phyloP scores from a whole-genome alignment of 2,888 invertebrate species.

The Erpobdella octoculata region DNA sequence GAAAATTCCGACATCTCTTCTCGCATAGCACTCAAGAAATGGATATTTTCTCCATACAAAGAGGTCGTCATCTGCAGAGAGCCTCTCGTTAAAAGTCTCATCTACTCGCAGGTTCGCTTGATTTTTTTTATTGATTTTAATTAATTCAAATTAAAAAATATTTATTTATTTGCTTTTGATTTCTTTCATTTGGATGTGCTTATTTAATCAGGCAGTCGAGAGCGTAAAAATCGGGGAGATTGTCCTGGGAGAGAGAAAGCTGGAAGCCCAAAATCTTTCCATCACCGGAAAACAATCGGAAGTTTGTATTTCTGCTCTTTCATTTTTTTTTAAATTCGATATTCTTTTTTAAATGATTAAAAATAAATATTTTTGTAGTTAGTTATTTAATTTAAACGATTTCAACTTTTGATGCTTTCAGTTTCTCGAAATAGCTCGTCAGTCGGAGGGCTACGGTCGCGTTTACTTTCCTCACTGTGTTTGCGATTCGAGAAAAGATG shows the following conservation, averaged over 20 bases:
- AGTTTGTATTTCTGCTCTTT: neutral
- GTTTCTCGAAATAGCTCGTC: slow-evolving; percentile 40
- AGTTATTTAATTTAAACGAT: neutral
- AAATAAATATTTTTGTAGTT: neutral
- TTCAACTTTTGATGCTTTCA: neutral
- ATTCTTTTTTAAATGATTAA: neutral
- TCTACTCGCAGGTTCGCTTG: slow-evolving; percentile 51
- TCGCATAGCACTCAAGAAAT: slow-evolving; percentile 64
- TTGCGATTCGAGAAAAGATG: slow-evolving; percentile 76
- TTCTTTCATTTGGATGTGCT: too few species aligned
- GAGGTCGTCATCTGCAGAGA: slow-evolving; percentile 53
- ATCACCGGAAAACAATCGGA: too few species aligned
- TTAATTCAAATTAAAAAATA: neutral
- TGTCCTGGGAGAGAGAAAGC: too few species aligned
- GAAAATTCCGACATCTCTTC: slow-evolving; percentile 84
- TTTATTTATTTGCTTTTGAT: neutral
- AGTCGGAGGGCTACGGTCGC: slow-evolving; percentile 85
- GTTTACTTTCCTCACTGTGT: slow-evolving; percentile 87
- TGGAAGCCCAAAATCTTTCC: too few species aligned
- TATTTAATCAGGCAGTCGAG: too few species aligned
- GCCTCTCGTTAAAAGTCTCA: slow-evolving; percentile 70
- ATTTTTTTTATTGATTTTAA: neutral
- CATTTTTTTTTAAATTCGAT: neutral
- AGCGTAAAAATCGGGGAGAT: too few species aligned
- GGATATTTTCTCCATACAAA: slow-evolving; percentile 51